A percentile compares a stretch with the other conserved stretches of the same genome.
These are phyloP conservation scores for Himalopsyche phryganea DNA, from an alignment of 1,140 invertebrate genomes.

Conservation along the genomic window DNA sequence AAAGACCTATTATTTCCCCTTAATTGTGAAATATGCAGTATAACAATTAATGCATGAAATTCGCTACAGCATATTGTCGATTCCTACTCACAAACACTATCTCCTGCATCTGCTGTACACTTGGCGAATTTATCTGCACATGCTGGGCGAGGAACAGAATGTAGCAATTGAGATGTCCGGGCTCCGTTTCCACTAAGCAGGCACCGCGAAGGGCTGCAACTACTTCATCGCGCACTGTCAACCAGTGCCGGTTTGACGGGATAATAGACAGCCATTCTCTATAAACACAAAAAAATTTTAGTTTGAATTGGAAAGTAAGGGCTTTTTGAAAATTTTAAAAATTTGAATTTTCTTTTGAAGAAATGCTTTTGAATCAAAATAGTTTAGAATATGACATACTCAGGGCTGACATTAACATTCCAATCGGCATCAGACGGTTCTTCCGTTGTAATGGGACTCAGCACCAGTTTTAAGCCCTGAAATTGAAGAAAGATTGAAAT, in stretches of 20 bases:
- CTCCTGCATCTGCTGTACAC: constrained; percentile 50
- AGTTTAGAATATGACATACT: constrained; percentile 40
- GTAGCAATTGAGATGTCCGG: constrained; percentile 81
- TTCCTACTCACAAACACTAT: constrained; percentile 44
- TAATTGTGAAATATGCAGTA: no score
- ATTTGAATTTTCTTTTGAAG: no score
- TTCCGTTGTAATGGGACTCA: constrained; percentile 47
- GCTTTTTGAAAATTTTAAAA: no score
- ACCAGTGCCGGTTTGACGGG: constrained; percentile 70
- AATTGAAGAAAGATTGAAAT: constrained; percentile 8
- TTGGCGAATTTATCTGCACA: constrained; percentile 56
- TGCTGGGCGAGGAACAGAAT: constrained; percentile 80
- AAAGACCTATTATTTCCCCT: no score
- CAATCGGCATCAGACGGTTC: constrained; percentile 48
- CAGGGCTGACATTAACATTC: constrained; percentile 47
- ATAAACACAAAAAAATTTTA: constrained; percentile 16
- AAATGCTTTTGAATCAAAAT: neutral
- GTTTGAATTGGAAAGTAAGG: no score
- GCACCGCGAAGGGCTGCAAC: constrained; percentile 73
- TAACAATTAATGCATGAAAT: no score
- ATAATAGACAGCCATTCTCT: constrained; percentile 78
- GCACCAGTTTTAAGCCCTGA: constrained; percentile 64
- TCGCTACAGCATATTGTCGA: no score
- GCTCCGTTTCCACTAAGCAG: constrained; percentile 87
- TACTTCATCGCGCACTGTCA: constrained; percentile 61